Base-by-base conservation (phyloP, 2,888 invertebrate species). In the Neoascia interrupta region DNA sequence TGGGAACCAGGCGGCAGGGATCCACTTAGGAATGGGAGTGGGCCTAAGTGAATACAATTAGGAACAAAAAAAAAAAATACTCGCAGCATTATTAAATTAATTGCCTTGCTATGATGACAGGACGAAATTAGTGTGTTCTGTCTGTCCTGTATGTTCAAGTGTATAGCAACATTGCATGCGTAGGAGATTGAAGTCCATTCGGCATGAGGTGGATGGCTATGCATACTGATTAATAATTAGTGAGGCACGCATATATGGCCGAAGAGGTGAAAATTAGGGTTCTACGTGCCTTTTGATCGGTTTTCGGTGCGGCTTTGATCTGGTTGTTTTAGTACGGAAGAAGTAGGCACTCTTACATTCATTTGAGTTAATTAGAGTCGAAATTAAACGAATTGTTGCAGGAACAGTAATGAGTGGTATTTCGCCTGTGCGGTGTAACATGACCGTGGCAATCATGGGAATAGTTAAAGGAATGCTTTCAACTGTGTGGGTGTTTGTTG, bases 171-270 rank as follows among this genome's bases (percentile, higher is more conserved):
- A 56, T 21, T 5, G 37, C n/a, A 47, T 15, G 47, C 45, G 21
- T 28, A 58, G 23, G 10, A 18, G 23, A 73, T 58, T 41, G 41
- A 66, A 53, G 34, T 51, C 45, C 31, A 18, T 45, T 54, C 31
- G 10, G 21, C 10, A 19, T 1, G 31, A 53, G 26, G 11, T 19
- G 34, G 60, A 49, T 23, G 53, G 47, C 26, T 16, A 31, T 31
- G 34, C 39, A 61, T 60, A 53, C 47, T 60, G 58, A 68, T 68
- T 68, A 36, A 15, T 68, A 74, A 74, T 74, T 74, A 74, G 45
- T 1, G 19, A 53, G 45, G 36, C 34, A 43, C 39, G 5, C 18
- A 26, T 2, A 19, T 4, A 16, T 43, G 31, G 11, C 8, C 34
- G n/a, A n/a, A 31, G 21, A 56, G 37, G 54, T 66, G 54, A 19